phyloP scores from a whole-genome alignment of 1,140 invertebrate genomes.

The Drosophila littoralis region DNA sequence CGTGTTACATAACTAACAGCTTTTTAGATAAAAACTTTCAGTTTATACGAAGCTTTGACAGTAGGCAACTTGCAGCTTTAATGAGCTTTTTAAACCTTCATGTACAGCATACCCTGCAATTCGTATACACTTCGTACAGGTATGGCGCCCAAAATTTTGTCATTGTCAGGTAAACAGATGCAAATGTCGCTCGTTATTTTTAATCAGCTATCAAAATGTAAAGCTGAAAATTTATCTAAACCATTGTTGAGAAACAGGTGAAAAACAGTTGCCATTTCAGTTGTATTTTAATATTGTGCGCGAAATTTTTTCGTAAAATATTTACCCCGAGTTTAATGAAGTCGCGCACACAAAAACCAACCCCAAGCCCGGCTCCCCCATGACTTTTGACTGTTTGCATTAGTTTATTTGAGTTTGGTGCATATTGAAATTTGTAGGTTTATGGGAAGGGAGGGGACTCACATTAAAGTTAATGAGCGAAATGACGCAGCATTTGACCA shows the following conservation, averaged over 20 bases:
- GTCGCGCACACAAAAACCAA: slow-evolving; percentile 9
- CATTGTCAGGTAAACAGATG: slow-evolving; percentile 55
- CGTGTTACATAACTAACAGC: too few relatives aligned
- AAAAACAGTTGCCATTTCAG: slow-evolving; percentile 25
- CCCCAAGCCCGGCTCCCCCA: background rate
- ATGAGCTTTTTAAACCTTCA: background rate
- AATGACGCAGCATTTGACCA: background rate
- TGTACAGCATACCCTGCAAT: background rate
- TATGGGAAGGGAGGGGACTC: background rate
- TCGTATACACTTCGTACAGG: background rate
- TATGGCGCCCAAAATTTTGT: background rate
- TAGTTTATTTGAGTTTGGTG: slow-evolving; percentile 15
- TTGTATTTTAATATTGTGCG: slow-evolving; percentile 34
- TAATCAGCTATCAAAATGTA: slow-evolving; percentile 77
- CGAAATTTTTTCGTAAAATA: slow-evolving; percentile 46
- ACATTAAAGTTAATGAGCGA: slow-evolving; percentile 42
- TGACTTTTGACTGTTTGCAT: slow-evolving; percentile 34
- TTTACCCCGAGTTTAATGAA: slow-evolving; percentile 71
- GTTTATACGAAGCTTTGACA: too few relatives aligned
- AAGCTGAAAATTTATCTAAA: slow-evolving; percentile 55
- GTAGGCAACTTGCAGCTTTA: background rate
- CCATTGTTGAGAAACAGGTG: slow-evolving; percentile 13
- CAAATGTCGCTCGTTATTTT: slow-evolving; percentile 68
- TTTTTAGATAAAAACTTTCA: too few relatives aligned
- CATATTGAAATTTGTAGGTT: slow-evolving; percentile 19